Conservation (phyloP, 2,113 vertebrate species). For the Indicator maculatus region DNA sequence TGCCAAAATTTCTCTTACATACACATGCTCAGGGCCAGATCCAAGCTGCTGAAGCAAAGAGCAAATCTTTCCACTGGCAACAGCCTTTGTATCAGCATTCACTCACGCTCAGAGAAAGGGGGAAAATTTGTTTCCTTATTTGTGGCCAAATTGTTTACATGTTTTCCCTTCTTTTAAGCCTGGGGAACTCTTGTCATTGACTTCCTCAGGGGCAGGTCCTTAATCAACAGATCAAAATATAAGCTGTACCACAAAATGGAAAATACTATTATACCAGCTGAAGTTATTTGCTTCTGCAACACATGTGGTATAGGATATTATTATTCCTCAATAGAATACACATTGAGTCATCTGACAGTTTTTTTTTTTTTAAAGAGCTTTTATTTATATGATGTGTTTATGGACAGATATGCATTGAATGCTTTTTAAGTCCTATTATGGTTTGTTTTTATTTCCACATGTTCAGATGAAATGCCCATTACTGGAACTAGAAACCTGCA, state of each 20-base stretch:
- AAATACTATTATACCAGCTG: constrained; percentile 66
- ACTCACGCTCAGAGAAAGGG: neutral
- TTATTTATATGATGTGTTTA: constrained; percentile 78
- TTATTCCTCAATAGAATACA: constrained; percentile 73
- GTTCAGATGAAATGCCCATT: constrained; percentile 72
- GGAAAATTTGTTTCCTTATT: constrained; percentile 39
- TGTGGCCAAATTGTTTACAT: constrained; percentile 52
- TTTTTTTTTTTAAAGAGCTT: constrained; percentile 56
- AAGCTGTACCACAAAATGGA: constrained; percentile 64
- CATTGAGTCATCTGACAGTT: constrained; percentile 72
- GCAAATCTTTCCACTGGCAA: constrained; percentile 27
- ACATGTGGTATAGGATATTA: constrained; percentile 69
- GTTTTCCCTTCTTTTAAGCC: constrained; percentile 35
- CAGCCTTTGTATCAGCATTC: neutral
- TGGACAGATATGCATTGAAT: constrained; percentile 73
- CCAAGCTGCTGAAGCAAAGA: constrained; percentile 29
- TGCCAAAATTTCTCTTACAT: constrained; percentile 68
- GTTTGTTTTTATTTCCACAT: constrained; percentile 76
- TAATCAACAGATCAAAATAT: constrained; percentile 55
- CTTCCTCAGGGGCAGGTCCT: constrained; percentile 37
- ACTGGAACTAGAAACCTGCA: constrained; percentile 16
- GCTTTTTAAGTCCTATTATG: constrained; percentile 70
- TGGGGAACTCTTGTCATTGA: neutral
- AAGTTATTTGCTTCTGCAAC: constrained; percentile 55
- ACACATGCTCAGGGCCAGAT: neutral